These are phyloP conservation scores for Drosophila falleni DNA, from an alignment of 2,888 invertebrate species.

Conservation along the genomic window DNA sequence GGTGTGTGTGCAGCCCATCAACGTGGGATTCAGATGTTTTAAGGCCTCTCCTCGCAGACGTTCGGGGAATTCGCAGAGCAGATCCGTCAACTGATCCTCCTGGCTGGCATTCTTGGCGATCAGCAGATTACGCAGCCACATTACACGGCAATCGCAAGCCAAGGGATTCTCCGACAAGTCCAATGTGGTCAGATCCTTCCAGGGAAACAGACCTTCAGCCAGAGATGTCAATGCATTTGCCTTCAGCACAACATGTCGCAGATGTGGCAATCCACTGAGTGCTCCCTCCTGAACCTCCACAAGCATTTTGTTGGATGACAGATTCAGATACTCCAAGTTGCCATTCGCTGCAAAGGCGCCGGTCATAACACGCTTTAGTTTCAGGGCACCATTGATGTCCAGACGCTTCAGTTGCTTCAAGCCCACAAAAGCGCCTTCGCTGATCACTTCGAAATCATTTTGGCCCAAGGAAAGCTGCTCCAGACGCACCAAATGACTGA, in stretches of 20 bases:
- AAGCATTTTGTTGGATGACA: conserved; percentile 92
- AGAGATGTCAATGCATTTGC: conserved; percentile 92
- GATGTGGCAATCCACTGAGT: conserved; percentile 92
- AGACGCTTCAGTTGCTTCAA: conserved; percentile 91
- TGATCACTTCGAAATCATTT: conserved; percentile 91
- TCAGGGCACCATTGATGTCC: conserved; percentile 92
- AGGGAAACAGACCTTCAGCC: conserved; percentile 92
- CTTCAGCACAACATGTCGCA: conserved; percentile 91
- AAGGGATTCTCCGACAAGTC: conserved; percentile 94
- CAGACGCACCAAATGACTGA: conserved; percentile 90
- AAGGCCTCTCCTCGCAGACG: conserved; percentile 90
- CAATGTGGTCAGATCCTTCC: conserved; percentile 91
- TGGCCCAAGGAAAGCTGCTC: conserved; percentile 94
- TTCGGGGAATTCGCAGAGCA: conserved; percentile 91
- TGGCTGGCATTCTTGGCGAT: conserved; percentile 81
- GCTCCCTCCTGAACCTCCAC: conserved; percentile 92
- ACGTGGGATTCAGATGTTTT: conserved; percentile 90
- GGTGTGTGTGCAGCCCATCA: conserved; percentile 92
- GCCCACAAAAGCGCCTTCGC: conserved; percentile 92
- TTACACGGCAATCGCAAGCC: conserved; percentile 91
- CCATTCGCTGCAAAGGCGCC: conserved; percentile 93
- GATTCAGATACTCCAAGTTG: conserved; percentile 91
- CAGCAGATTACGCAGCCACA: conserved; percentile 92
- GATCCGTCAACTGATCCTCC: conserved; percentile 82
- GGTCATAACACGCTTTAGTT: conserved; percentile 90